Conservation (phyloP, 2,797 vertebrate species). For the Pristis pectinata region DNA sequence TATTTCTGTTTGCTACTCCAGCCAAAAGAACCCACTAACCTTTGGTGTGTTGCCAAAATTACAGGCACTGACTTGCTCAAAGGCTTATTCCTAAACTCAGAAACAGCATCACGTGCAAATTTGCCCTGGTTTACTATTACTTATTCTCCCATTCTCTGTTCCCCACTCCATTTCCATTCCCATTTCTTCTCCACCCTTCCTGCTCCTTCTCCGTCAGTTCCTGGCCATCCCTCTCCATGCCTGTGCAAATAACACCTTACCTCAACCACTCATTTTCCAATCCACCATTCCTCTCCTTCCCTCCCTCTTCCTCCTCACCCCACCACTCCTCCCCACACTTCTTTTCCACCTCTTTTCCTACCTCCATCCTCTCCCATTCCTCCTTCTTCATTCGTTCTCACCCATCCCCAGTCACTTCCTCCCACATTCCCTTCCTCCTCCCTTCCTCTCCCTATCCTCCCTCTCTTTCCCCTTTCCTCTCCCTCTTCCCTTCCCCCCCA, state of each 20-base stretch:
- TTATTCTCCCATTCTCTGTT: no score
- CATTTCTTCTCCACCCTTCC: no score
- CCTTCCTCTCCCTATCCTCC: neutral
- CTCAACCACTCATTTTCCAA: neutral
- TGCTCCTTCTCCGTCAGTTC: no score
- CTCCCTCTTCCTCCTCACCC: neutral
- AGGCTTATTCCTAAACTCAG: neutral
- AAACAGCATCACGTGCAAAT: no score
- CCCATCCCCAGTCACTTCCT: neutral
- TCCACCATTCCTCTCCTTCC: neutral
- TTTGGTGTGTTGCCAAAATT: neutral
- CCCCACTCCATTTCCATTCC: no score
- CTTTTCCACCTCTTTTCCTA: neutral
- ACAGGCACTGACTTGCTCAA: neutral
- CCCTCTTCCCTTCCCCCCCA: neutral
- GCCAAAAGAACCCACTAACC: slow-evolving; percentile 7
- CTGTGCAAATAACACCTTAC: no score
- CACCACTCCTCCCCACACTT: neutral
- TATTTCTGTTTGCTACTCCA: neutral
- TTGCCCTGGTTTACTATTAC: no score
- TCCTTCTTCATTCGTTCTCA: no score
- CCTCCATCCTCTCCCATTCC: no score
- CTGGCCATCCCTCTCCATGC: no score
- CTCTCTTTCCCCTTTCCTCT: neutral
- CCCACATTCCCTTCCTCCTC: no score